These are phyloP conservation scores for Plecturocebus donacophilus DNA, from an alignment of 2,113 vertebrate genomes.

Conservation along the genomic window DNA sequence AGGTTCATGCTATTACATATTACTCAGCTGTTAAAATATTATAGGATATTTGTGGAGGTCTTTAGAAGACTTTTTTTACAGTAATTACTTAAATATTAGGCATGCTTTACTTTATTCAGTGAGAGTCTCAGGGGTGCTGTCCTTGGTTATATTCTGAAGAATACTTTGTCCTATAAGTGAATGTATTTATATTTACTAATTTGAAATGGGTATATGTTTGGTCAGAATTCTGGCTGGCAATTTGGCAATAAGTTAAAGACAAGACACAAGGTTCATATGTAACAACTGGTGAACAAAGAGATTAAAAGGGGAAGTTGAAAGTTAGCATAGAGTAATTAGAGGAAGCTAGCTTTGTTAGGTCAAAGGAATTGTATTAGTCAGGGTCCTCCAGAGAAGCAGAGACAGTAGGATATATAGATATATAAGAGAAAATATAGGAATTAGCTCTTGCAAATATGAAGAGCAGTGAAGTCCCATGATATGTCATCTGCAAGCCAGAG, in stretches of 20 bases:
- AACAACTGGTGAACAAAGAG: neutral
- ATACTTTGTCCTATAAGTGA: neutral
- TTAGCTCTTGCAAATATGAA: neutral
- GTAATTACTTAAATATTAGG: conserved; percentile 14
- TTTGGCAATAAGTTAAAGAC: neutral
- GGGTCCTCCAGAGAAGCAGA: neutral
- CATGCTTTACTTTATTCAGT: neutral
- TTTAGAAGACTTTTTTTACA: neutral
- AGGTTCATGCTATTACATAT: neutral
- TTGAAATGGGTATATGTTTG: conserved; percentile 42
- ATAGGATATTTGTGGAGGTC: neutral
- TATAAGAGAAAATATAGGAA: neutral
- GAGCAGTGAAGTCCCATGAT: neutral
- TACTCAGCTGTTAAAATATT: conserved; percentile 46
- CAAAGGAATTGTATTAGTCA: neutral
- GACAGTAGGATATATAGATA: neutral
- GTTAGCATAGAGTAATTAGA: neutral
- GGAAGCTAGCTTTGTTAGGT: neutral
- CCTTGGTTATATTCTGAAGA: neutral
- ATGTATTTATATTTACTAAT: neutral
- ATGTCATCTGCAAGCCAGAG: neutral
- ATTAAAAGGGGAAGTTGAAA: neutral
- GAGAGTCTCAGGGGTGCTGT: neutral
- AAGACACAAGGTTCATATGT: neutral
- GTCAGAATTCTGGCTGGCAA: conserved; percentile 9